Conservation (phyloP, 2,113 vertebrate species). For the Tricholaema leucomelas region DNA sequence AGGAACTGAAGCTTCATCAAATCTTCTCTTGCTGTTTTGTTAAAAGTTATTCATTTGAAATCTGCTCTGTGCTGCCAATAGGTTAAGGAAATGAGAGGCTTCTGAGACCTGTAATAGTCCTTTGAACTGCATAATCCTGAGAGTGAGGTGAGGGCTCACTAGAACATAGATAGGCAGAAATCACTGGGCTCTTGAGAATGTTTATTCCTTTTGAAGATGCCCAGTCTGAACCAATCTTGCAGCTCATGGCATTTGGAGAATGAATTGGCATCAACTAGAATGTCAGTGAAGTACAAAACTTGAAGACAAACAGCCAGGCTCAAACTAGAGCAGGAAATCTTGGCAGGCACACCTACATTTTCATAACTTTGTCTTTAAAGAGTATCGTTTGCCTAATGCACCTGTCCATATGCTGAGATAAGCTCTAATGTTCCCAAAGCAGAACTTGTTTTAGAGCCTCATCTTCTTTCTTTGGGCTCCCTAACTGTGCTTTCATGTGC, state of each 20-base stretch:
- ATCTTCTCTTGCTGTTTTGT: background rate
- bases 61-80: background rate
- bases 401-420: background rate
- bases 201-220: background rate
- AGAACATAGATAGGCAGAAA: background rate
- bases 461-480: background rate
- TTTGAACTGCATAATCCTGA: background rate
- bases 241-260: background rate
- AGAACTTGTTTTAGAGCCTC: background rate
- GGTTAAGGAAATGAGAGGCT: background rate
- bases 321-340: background rate
- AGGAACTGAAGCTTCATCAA: background rate
- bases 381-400: background rate
- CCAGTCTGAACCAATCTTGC: background rate
- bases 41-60: background rate
- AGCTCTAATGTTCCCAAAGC: background rate
- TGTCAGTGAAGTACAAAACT: background rate
- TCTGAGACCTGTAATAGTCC: background rate
- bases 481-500: background rate
- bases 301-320: background rate
- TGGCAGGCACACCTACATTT: conserved; percentile 5
- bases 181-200: background rate
- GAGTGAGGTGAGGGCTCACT: background rate
- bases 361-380: conserved; percentile 23
- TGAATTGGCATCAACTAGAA: background rate